Evolutionary conservation across 2,797 vertebrate species (phyloP).

Genomic region (Epinephelus coioides): DNA sequence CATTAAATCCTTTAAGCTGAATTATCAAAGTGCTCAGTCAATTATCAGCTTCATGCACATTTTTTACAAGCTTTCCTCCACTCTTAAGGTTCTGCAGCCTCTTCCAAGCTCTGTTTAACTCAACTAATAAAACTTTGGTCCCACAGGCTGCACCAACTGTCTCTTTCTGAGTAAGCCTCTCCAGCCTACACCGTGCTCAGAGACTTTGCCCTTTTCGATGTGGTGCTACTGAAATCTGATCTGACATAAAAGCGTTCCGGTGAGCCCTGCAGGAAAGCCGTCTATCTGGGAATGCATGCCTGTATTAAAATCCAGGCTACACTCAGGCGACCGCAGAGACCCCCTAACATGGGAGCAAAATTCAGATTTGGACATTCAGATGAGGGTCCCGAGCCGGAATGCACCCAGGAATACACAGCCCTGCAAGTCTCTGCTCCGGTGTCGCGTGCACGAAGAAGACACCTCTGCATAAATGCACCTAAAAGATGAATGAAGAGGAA

Average conservation of each 20-base stretch:
- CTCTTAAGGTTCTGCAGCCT: too few relatives aligned
- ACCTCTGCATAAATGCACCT: not conserved
- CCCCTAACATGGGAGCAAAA: not conserved
- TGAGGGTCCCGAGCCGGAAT: not conserved
- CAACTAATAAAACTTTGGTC: slow-evolving; percentile 49
- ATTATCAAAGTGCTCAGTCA: not conserved
- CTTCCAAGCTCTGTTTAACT: not conserved
- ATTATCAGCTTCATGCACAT: not conserved
- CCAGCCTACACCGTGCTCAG: not conserved
- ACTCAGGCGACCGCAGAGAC: too few relatives aligned
- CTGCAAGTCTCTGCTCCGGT: not conserved
- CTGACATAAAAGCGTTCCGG: slow-evolving; percentile 29
- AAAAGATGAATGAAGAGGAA: not conserved
- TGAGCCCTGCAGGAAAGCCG: not conserved
- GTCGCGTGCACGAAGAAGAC: not conserved
- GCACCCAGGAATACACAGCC: not conserved
- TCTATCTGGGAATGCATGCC: not conserved
- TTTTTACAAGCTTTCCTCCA: not conserved
- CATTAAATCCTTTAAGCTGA: not conserved
- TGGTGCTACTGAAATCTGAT: slow-evolving; percentile 25
- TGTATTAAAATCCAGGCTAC: too few relatives aligned
- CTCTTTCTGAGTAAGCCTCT: not conserved
- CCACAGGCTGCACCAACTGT: slow-evolving; percentile 5
- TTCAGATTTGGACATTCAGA: too few relatives aligned
- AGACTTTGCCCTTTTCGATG: slow-evolving; percentile 13